Evolutionary conservation across 2,113 vertebrate species (phyloP).

Genomic region (Oxygymnocypris stewartii): DNA sequence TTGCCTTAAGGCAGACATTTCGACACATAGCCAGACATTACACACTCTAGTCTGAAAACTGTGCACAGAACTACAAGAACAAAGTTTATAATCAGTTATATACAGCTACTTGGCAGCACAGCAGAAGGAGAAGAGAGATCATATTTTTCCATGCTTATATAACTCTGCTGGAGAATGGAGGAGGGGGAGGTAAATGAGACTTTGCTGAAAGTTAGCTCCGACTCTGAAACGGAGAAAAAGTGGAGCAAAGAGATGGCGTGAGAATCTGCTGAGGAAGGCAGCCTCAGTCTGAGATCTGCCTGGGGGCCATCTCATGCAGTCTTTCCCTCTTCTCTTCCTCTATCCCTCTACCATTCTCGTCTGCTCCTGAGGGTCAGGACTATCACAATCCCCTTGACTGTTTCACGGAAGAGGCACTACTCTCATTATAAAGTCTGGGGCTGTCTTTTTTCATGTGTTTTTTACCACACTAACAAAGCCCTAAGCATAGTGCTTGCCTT

Average conservation of each 20-base stretch:
- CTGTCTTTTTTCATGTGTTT: constrained; percentile 17
- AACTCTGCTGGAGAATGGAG: constrained; percentile 38
- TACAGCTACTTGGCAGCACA: constrained; percentile 45
- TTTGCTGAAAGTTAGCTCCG: constrained; percentile 49
- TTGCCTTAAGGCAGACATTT: background rate
- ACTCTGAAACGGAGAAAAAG: constrained; percentile 45
- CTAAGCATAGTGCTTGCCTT: constrained; percentile 46
- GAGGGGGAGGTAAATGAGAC: constrained; percentile 45
- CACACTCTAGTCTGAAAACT: constrained; percentile 28
- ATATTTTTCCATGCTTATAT: constrained; percentile 48
- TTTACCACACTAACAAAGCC: constrained; percentile 34
- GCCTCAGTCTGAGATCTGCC: constrained; percentile 44
- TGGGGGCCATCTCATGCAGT: constrained; percentile 38
- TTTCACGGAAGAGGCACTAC: constrained; percentile 38
- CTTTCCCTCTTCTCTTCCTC: constrained; percentile 28
- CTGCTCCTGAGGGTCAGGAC: constrained; percentile 40
- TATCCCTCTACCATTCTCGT: constrained; percentile 10
- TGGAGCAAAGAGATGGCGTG: constrained; percentile 51
- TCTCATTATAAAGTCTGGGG: constrained; percentile 48
- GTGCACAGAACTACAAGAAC: constrained; percentile 22
- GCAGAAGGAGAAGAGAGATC: constrained; percentile 35
- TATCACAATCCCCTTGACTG: constrained; percentile 47
- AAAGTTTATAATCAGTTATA: constrained; percentile 44
- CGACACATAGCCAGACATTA: constrained; percentile 34
- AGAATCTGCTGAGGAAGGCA: constrained; percentile 51